Evolutionary conservation across 2,797 vertebrate species (phyloP), one percentile per base, ranked within the genome.

Genomic region (Clarias fuscus): DNA sequence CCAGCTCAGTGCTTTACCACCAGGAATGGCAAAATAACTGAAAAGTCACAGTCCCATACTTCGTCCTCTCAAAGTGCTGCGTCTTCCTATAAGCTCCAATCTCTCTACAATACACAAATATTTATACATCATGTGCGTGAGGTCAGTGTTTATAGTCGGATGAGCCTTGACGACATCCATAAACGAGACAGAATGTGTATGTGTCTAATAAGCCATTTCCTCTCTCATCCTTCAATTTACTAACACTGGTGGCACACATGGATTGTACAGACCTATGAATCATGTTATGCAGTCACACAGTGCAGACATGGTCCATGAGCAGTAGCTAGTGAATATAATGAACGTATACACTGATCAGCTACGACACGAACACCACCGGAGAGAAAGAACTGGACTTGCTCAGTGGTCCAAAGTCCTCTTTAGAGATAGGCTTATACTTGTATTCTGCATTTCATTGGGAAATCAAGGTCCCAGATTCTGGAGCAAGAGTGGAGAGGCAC

Each of bases 91-190:
- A 78, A 59, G 53, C 56, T 22, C 58, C 58, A 1, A 88, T 82
- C 84, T 90, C 90, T 90, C 90, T 87, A 75, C 79, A 86, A 86
- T 78, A 68, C 86, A 90, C 93, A 96, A 96, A 95, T 95, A 95
- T 95, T 95, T 95, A 94, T 93, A 87, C 81, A 88, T 89, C 90
- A 88, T 93, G 92, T 93, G 91, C 91, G 82, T 92, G 92, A 92
- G 92, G 91, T 90, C 88, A 91, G 89, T 94, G 93, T 95, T 95
- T 94, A 94, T 93, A 87, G 76, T 90, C 86, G n/a, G 27, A 90
- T 89, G 58, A 81, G 77, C 48, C 48, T 85, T 78, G 86, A 87
- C 33, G 33, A 81, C 78, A 89, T 86, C 87, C 83, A 88, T 86
- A 87, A 86, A 85, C 48, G 59, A 33, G 40, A 61, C 4, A 33